phyloP scores from a whole-genome alignment of 2,888 invertebrate species.

The Sesia bembeciformis region DNA sequence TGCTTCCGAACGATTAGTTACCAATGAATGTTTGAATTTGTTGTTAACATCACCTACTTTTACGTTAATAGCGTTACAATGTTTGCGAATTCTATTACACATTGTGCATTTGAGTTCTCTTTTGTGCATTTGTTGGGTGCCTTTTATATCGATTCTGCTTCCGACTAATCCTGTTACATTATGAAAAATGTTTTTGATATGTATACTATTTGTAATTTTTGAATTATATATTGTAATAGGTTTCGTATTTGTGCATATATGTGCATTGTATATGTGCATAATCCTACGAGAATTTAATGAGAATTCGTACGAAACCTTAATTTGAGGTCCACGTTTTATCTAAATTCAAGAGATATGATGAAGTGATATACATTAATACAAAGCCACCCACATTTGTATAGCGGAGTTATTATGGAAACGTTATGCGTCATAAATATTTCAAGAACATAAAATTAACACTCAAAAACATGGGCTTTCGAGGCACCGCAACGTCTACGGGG shows the following conservation, averaged over 20 bases:
- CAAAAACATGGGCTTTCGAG: constrained; percentile 68
- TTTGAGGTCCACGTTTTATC: no score
- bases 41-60: constrained; percentile 70
- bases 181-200: no score
- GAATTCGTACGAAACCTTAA: no score
- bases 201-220: no score
- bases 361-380: constrained; percentile 59
- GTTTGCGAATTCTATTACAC: constrained; percentile 72
- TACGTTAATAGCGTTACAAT: constrained; percentile 71
- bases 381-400: constrained; percentile 72
- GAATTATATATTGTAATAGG: no score
- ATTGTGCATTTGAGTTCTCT: constrained; percentile 50
- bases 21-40: constrained; percentile 68
- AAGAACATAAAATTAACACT: constrained; percentile 74
- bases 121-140: constrained; percentile 40
- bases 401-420: constrained; percentile 62
- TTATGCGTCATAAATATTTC: constrained; percentile 74
- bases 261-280: no score
- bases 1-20: constrained; percentile 66
- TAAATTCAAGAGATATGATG: constrained; percentile 32
- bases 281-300: no score
- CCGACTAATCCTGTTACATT: constrained; percentile 46
- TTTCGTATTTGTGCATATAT: no score
- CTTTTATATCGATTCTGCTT: constrained; percentile 46
- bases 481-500: constrained; percentile 69